Percentiles rank a stretch among this genome's conserved stretches.
Evolutionary conservation across 2,797 vertebrate species (phyloP).

Genomic region (Sebastes dallii): DNA sequence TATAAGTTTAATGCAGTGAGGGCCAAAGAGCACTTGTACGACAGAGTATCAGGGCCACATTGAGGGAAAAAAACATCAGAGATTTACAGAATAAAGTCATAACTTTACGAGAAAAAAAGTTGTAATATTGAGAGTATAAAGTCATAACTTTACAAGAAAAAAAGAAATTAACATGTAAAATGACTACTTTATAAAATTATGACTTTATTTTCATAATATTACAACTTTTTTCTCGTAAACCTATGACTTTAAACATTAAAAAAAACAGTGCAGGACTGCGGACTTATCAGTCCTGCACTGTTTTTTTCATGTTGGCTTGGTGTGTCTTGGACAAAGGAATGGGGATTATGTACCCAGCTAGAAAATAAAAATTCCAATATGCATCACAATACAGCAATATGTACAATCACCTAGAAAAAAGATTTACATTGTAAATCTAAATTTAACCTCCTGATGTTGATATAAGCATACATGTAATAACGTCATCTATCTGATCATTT

Average conservation of each 20-base stretch:
- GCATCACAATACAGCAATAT: neutral
- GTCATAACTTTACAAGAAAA: no score
- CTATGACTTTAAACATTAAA: no score
- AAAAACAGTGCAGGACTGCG: no score
- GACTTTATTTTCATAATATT: no score
- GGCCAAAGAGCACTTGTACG: no score
- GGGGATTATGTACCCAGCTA: neutral
- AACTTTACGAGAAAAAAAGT: no score
- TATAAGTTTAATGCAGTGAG: no score
- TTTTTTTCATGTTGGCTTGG: neutral
- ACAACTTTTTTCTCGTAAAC: no score
- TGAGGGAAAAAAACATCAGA: no score
- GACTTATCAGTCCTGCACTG: neutral
- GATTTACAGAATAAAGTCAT: no score
- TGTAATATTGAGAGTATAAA: no score
- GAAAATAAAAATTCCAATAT: neutral
- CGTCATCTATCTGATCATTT: neutral
- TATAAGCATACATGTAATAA: neutral
- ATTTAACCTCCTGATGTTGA: neutral
- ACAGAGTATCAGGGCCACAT: rapidly evolving
- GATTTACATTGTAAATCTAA: neutral
- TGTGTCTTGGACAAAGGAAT: neutral
- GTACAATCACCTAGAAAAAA: neutral
- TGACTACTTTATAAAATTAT: rapidly evolving
- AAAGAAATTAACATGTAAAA: no score